phyloP scores from a whole-genome alignment of 2,113 vertebrate species.

The Alexandromys fortis region DNA sequence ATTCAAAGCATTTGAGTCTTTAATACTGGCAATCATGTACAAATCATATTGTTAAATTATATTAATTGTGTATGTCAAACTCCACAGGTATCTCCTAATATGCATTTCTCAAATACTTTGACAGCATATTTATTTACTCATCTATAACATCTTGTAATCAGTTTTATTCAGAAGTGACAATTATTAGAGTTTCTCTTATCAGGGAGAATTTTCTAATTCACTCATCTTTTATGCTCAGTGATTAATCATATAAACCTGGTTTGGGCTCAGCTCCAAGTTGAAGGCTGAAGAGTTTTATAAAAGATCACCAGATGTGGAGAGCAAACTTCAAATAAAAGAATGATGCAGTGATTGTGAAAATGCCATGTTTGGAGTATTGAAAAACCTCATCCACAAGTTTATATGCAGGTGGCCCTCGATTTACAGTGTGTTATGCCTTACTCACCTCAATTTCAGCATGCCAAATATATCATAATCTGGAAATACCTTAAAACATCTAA shows the following conservation, averaged over 20 bases:
- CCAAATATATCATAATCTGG: neutral
- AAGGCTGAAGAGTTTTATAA: neutral
- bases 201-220: neutral
- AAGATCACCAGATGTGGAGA: neutral
- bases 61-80: slow-evolving; percentile 15
- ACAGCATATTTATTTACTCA: neutral
- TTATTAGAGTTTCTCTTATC: neutral
- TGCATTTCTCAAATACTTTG: neutral
- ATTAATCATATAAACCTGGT: neutral
- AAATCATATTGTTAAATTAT: slow-evolving; percentile 14
- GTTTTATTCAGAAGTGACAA: neutral
- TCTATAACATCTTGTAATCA: neutral
- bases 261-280: neutral
- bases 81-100: neutral
- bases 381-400: neutral
- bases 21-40: neutral
- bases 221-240: neutral
- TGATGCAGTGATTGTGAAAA: neutral
- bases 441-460: neutral
- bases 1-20: slow-evolving; percentile 49
- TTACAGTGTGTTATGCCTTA: neutral
- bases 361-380: neutral
- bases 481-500: neutral
- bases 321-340: neutral
- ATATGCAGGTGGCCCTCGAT: neutral